These are phyloP conservation scores for Drosophila diplacantha DNA, from an alignment of 2,888 invertebrate genomes.

Conservation along the genomic window DNA sequence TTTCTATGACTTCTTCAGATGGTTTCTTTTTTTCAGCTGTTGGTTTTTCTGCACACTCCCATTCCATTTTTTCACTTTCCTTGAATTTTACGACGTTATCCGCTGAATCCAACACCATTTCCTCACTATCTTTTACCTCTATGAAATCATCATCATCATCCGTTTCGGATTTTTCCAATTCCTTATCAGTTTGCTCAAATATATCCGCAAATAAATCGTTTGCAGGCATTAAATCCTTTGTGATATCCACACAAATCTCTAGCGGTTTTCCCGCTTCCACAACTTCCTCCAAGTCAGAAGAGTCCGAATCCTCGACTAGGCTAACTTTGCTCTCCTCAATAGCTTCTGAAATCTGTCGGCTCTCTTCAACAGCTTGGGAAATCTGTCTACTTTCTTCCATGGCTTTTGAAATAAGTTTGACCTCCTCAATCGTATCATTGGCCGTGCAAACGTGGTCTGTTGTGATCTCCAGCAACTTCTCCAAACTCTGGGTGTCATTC, in stretches of 20 bases:
- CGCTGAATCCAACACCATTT: slow-evolving; percentile 7
- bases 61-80: slow-evolving; percentile 1
- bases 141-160: slow-evolving; percentile 34
- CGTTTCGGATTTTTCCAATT: not conserved
- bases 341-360: slow-evolving; percentile 38
- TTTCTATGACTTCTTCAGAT: slow-evolving; percentile 6
- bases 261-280: not conserved
- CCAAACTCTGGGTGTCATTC: slow-evolving; percentile 54
- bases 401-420: slow-evolving; percentile 44
- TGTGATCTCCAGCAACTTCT: slow-evolving; percentile 24
- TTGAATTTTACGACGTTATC: slow-evolving; percentile 1
- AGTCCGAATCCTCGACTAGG: slow-evolving; percentile 58
- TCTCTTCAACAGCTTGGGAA: slow-evolving; percentile 42
- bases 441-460: slow-evolving; percentile 9
- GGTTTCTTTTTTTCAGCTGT: not conserved
- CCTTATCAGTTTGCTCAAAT: slow-evolving; percentile 75
- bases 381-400: slow-evolving; percentile 44
- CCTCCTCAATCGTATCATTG: slow-evolving; percentile 46
- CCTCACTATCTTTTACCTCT: slow-evolving; percentile 13
- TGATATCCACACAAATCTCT: slow-evolving; percentile 79
- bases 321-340: slow-evolving; percentile 28
- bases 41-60: not conserved
- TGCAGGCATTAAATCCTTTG: slow-evolving; percentile 76
- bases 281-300: slow-evolving; percentile 72
- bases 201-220: slow-evolving; percentile 88